Base-by-base conservation (phyloP, 92 coral and sea anemone species). In the Muricea muricata region DNA sequence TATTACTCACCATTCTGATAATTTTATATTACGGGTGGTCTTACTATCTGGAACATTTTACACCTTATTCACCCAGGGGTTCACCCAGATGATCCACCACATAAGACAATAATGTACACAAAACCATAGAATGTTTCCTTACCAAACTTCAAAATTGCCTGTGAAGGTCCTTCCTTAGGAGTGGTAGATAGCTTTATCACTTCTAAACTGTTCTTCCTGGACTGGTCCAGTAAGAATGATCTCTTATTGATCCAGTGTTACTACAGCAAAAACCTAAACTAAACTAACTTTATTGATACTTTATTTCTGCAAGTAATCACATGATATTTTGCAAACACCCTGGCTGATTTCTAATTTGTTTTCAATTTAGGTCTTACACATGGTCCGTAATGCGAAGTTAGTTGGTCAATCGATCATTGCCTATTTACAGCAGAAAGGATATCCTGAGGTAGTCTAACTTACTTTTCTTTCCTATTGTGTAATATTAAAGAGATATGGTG, bases 351-450 rank as follows among this genome's bases (percentile, higher is more conserved):
- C n/a, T 20, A 25, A 17, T 32, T 10, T 33, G n/a, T 28, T 54
- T 21, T 39, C n/a, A 14, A 9, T 33, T 35, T 63, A 95, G 98
- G 98, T 95, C 60, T 88, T 96, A 3, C 99, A 96, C 78, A 96
- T 96, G 99, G 99, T 96, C 40, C 90, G 99, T 80, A 96, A 96
- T 90, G 99, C 99, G 47, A 96, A 96, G 74, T 88, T 96, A 31
- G 99, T 96, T 84, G 99, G 99, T 48, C 99, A 96, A 47, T 96
- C 99, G 12, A 96, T 96, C 75, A 96, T 96, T 54, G 94, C 99
- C 18, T 96, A 96, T 79, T 69, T 96, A 24, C 98, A 95, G 91
- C 92, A 95, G 85, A 94, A 96, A 70, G 99, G 99, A 69, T 96
- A 95, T 74, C 98, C 98, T 6, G 98, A 95, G 98, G 99, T 96